Conservation (phyloP, 2,113 vertebrate genomes). For the Proteles cristata region DNA sequence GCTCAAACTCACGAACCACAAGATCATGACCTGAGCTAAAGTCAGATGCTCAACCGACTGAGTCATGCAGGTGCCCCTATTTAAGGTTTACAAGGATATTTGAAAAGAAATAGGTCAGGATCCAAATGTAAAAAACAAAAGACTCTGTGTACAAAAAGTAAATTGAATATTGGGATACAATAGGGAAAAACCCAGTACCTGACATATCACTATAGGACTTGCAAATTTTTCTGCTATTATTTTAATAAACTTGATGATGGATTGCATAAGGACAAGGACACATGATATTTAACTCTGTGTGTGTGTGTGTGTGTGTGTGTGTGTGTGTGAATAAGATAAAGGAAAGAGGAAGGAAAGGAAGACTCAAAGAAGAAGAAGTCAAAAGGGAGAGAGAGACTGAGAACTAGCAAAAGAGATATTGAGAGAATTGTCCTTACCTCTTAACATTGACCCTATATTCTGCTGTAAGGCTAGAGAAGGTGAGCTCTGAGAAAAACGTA, state of each 20-base stretch:
- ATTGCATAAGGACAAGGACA: neutral
- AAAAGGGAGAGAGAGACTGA: too few species aligned
- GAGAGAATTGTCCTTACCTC: neutral
- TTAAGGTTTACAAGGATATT: too few species aligned
- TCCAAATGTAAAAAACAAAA: neutral
- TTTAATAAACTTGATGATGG: slow-evolving; percentile 30
- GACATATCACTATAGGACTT: neutral
- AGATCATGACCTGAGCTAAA: too few species aligned
- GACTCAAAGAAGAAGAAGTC: neutral
- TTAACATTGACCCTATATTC: neutral
- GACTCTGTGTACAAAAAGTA: neutral
- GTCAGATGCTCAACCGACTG: too few species aligned
- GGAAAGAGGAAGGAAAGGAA: neutral
- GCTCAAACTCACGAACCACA: too few species aligned
- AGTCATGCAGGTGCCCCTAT: too few species aligned
- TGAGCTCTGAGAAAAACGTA: neutral
- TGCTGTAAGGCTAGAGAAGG: neutral
- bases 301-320: neutral
- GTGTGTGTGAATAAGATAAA: neutral
- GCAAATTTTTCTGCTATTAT: neutral
- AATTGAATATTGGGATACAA: neutral
- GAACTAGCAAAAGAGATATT: fast-evolving
- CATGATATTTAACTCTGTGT: neutral
- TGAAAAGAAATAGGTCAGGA: neutral
- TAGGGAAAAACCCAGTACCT: neutral